Evolutionary conservation across 2,797 vertebrate genomes (phyloP), one percentile per base, ranked within the genome.

Genomic region (Microchirus variegatus): DNA sequence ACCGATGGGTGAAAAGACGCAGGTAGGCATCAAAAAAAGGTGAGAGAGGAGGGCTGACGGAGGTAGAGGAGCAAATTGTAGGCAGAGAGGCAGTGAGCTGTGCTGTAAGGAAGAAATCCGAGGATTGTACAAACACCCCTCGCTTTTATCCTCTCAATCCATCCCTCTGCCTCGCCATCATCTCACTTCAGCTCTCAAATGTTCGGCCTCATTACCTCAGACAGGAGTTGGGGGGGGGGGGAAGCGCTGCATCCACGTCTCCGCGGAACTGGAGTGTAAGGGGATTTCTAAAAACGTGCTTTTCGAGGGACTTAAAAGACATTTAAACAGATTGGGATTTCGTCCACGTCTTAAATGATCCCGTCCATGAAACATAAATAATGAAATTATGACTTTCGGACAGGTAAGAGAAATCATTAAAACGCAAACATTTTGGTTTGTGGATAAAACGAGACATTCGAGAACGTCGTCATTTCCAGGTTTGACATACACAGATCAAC

Each of bases 121-220:
- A 14, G 50, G 31, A 62, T 56, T 68, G 26, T 74, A 56, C 1
- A 36, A 74, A 42, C 19, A 41, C n/a, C 40, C 7, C 50, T 31
- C 40, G 19, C 51, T 56, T 53, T 73, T 42, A 69, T 71, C 55
- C 53, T 58, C 40, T 63, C 11, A 0, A 76, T 65, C 55, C 3
- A 35, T 63, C 31, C 53, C 54, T 64, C 17, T 19, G 5, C 38
- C 49, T 60, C 36, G 10, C 44, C 49, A 18, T 78, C 63, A 62
- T 74, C 53, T 67, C 52, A 9, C 9, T 16, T 5, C 4, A 2
- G 12, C 58, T 59, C 59, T 64, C 49, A 49, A 57, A 67, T 56
- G 51, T 52, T 52, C 62, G 47, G 69, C 69, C 47, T 69, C 73
- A 83, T 80, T 80, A 75, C 45, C 40, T 54, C 65, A 14, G 48